phyloP scores from a whole-genome alignment of 1,140 invertebrate genomes.

The Aleiodes sp. region DNA sequence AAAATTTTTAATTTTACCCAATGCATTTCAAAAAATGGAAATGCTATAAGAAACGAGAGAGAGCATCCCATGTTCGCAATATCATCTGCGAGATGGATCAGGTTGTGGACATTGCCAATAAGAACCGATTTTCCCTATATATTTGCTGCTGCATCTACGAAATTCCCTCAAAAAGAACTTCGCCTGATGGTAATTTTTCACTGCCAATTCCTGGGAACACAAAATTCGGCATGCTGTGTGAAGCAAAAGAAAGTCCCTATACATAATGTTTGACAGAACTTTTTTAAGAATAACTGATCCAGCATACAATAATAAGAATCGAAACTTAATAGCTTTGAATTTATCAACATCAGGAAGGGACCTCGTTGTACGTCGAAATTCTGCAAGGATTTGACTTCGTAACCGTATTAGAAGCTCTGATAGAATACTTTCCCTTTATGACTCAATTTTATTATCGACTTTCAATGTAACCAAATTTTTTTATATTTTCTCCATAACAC shows the following conservation, averaged over 20 bases:
- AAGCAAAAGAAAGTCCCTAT: conserved; percentile 21
- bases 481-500: conserved; percentile 26
- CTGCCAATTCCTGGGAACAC: background rate
- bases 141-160: background rate
- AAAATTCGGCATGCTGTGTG: conserved; percentile 18
- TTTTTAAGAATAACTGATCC: conserved; percentile 17
- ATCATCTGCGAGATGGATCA: conserved; percentile 10
- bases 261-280: background rate
- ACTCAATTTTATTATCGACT: background rate
- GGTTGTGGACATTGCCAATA: background rate
- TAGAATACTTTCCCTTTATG: background rate
- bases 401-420: conserved; percentile 3
- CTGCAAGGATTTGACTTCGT: conserved; percentile 33
- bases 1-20: background rate
- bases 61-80: background rate
- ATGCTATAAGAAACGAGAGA: background rate
- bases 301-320: conserved; percentile 17
- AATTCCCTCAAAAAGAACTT: background rate
- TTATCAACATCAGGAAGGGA: conserved; percentile 25
- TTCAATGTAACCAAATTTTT: conserved; percentile 25
- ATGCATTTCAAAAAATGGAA: background rate
- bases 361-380: conserved; percentile 42
- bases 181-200: background rate
- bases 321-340: conserved; percentile 20
- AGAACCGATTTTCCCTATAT: background rate